These are phyloP conservation scores for Magallana angulata DNA, from an alignment of 1,140 invertebrate genomes.

Conservation along the genomic window DNA sequence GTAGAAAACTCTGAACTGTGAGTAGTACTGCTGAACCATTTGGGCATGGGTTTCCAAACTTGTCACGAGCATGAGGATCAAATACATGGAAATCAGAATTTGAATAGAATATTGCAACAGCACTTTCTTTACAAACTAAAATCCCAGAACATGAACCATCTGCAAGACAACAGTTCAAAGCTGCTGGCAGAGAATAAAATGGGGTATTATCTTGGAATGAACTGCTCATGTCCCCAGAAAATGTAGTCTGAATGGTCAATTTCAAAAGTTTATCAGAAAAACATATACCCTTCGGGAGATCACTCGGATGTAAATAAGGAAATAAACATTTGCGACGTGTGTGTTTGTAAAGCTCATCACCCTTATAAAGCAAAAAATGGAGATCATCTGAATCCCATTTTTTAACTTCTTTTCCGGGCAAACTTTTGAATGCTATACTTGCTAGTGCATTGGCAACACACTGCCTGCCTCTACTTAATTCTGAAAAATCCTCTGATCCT, in stretches of 20 bases:
- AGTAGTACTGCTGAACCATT: neutral
- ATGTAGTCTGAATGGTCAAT: conserved; percentile 13
- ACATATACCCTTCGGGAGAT: neutral
- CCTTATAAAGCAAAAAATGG: neutral
- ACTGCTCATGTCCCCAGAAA: conserved; percentile 2
- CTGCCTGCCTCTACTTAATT: neutral
- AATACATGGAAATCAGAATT: conserved; percentile 2
- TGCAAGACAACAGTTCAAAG: conserved; percentile 10
- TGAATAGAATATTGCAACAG: conserved; percentile 13
- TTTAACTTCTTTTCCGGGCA: neutral
- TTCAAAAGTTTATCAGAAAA: conserved; percentile 5
- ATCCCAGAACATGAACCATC: conserved; percentile 12
- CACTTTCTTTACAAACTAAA: conserved; percentile 6
- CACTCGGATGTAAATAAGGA: conserved; percentile 16
- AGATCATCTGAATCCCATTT: neutral
- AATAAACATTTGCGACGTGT: neutral
- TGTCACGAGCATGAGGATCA: conserved; percentile 1
- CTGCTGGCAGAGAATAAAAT: neutral
- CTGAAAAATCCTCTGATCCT: conserved; percentile 1
- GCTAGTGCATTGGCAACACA: neutral
- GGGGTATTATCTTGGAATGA: conserved; percentile 1
- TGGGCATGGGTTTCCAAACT: neutral
- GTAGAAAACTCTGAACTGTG: neutral
- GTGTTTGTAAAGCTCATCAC: conserved; percentile 2
- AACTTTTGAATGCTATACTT: neutral